phyloP scores from a whole-genome alignment of 2,888 invertebrate species.

The Hydraecia micacea region DNA sequence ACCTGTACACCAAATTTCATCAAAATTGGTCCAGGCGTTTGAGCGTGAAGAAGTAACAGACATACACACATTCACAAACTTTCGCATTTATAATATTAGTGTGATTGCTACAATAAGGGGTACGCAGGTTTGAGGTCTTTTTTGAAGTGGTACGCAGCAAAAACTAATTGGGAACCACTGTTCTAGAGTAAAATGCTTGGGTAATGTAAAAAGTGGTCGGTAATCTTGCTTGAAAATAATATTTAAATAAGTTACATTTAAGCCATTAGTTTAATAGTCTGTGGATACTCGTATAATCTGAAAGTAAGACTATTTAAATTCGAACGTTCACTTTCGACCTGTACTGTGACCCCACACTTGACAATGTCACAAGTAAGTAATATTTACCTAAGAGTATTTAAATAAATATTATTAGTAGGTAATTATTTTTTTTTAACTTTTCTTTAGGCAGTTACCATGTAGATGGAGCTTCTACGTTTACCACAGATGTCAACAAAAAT shows the following conservation, averaged over 20 bases:
- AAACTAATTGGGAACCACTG: too few species aligned
- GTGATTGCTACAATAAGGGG: too few species aligned
- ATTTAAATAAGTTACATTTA: neutral
- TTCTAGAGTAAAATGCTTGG: neutral
- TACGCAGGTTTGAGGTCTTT: too few species aligned
- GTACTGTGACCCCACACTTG: conserved; percentile 8
- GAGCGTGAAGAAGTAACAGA: too few species aligned
- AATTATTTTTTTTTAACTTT: neutral
- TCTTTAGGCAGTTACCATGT: too few species aligned
- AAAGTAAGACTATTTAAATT: conserved; percentile 2
- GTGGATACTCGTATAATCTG: conserved; percentile 13
- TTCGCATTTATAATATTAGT: too few species aligned
- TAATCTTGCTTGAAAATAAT: neutral
- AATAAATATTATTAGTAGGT: neutral
- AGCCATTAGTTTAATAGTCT: conserved; percentile 8
- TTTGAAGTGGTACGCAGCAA: too few species aligned
- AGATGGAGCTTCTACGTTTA: neutral
- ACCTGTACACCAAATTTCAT: too few species aligned
- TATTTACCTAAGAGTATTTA: neutral
- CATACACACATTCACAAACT: too few species aligned
- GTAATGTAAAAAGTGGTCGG: neutral
- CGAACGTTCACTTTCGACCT: conserved; percentile 36
- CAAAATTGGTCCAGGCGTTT: too few species aligned
- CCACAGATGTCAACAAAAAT: neutral
- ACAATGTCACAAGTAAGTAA: conserved; percentile 6